These are phyloP conservation scores for Sanderia malayensis DNA, from an alignment of 30 jellyfish, hydroid and myxozoan genomes.

Conservation along the genomic window DNA sequence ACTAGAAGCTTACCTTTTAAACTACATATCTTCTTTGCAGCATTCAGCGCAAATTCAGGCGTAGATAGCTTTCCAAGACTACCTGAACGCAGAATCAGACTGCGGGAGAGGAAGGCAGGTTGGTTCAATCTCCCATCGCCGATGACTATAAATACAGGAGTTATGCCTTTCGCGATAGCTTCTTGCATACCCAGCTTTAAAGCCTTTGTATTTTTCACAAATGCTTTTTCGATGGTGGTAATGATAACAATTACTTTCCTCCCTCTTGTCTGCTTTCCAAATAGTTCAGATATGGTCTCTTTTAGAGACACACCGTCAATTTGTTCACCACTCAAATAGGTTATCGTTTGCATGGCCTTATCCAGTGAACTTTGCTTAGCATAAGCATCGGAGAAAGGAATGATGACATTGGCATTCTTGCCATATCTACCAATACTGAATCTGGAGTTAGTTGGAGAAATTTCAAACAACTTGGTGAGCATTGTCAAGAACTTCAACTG, in stretches of 20 bases:
- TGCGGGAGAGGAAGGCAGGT: neutral
- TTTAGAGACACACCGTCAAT: neutral
- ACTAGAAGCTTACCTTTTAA: neutral
- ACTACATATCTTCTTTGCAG: neutral
- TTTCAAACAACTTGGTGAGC: neutral
- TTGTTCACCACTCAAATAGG: neutral
- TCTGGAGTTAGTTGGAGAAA: neutral
- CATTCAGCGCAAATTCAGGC: neutral
- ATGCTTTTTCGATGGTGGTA: neutral
- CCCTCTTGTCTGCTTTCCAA: neutral
- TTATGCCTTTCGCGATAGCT: neutral
- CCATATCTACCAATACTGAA: constrained; percentile 2
- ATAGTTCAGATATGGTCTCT: neutral
- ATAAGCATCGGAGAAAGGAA: constrained; percentile 2
- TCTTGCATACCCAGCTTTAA: neutral
- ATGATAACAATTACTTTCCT: neutral
- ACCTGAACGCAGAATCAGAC: neutral
- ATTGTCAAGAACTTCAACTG: neutral
- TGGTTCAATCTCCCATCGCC: neutral
- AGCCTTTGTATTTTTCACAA: neutral
- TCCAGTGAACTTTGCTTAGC: neutral
- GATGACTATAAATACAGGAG: neutral
- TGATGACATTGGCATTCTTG: neutral
- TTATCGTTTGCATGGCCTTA: neutral
- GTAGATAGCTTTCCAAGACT: neutral